Base-by-base conservation (phyloP, 1,140 invertebrate species). In the Bombus waltoni region DNA sequence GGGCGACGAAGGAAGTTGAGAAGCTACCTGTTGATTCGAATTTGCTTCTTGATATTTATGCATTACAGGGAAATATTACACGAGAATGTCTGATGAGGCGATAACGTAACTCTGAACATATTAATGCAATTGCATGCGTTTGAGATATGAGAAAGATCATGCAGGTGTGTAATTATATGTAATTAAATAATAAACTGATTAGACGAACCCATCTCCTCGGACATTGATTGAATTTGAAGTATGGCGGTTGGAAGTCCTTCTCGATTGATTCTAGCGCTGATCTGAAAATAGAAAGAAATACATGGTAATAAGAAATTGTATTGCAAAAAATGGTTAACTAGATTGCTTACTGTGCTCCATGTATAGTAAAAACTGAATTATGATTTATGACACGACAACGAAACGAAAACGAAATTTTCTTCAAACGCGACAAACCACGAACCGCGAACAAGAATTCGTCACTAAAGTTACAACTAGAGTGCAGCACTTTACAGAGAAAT, bases 21-120 rank as follows among this genome's bases (percentile, higher is more conserved):
- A 76, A 82, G 87, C 87, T 85, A 89, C 88, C 79, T 89, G 87
- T 89, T 89, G 87, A 89, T 89, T 73, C 78, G 28, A 65, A 75
- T 62, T 47, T 79, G 53, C 70, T 70, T 74, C 70, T 42, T n/a
- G 44, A 89, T 89, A 86, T 85, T 89, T 86, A 89, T 88, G 38
- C 25, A 57, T 35, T 75, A 76, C 62, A 47, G 53, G 42, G 71
- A 80, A 83, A 85, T 85, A 77, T 85, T 74, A 59, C 62, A 71
- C 62, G 38, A 57, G 57, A 35, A 28, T 28, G 22, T 35, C 40
- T n/a, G 28, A 8, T 0, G 32, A 53, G 32, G 66, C 38, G 78
- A 59, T 53, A 53, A 42, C 42, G 62, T 74, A 76, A 77, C 59
- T 79, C 81, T 62, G 70, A 78, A 13, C 68, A 57, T 42, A 22